Base-by-base conservation (phyloP, 2,113 vertebrate genomes). In the Athene noctua region DNA sequence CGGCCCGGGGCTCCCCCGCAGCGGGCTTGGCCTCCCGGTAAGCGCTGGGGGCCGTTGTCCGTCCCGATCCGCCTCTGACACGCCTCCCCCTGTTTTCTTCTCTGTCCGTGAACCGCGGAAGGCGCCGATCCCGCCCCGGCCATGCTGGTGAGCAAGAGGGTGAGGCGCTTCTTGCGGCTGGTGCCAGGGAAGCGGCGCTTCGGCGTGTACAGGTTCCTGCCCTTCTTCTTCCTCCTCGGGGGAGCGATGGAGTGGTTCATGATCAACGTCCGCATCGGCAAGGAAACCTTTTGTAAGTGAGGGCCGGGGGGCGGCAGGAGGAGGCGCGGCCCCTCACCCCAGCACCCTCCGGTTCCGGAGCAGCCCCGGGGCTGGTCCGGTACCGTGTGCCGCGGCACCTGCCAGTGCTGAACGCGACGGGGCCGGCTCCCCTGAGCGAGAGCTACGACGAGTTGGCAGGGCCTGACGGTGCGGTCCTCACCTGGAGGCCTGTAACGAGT, bases 181-280 rank as follows among this genome's bases (percentile, higher is more conserved):
- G 90, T 97, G 78, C 96, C 96, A 3, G 96, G 96, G 78, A 15
- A 85, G 88, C 68, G 20, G 85, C 96, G 95, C 66, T 91, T 97
- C 65, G 95, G 95, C 47, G 80, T 55, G 3, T 97, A 97, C 88
- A 54, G 96, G 32, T 95, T 97, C 88, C 94, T 97, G 85, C 96
- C 96, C 5, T 94, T 96, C 90, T 97, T 97, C 85, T 97, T 97
- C 54, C 61, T 95, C n/a, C 96, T 97, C 61, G 96, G 96, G n/a
- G 96, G 94, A 27, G 94, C 95, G 6, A 95, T 96, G 96, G 96
- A 97, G 74, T 96, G 96, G 96, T 85, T 97, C 81, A 97, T 97
- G 96, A 96, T 97, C 19, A 65, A 97, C 90, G 90, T 95, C 29
- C 96, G 95, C 79, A 1, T 97, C 9, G 96, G 96, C 78, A 12